Percentiles rank a stretch among this genome's conserved stretches.
Conservation (phyloP, 2,113 vertebrate genomes). For the Trogon melanurus region DNA sequence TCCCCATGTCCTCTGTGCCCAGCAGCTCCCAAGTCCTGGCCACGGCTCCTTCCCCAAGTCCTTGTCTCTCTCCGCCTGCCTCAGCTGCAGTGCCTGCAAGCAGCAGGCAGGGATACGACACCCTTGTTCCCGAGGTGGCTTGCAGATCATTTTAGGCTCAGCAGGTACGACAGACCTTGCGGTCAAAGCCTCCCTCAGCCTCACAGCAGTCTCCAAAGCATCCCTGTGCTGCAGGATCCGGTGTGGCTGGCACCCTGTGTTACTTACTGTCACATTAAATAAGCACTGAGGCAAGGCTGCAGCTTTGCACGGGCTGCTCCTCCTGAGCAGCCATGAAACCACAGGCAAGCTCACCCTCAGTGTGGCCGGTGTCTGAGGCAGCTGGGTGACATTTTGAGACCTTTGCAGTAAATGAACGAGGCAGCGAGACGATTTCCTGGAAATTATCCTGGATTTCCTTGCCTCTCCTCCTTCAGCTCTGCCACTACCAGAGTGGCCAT, state of each 20-base stretch:
- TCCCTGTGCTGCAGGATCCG: neutral
- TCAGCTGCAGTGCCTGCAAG: neutral
- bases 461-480: neutral
- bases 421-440: neutral
- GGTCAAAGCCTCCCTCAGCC: neutral
- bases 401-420: neutral
- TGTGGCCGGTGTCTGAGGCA: neutral
- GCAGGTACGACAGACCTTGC: neutral
- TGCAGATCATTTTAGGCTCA: neutral
- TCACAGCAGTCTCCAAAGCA: neutral
- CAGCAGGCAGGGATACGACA: neutral
- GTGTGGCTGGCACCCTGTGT: accelerated
- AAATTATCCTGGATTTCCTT: neutral
- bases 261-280: neutral
- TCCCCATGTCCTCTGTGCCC: accelerated
- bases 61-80: neutral
- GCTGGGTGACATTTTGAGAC: neutral
- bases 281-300: neutral
- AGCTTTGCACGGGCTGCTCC: neutral
- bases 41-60: neutral
- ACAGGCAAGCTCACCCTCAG: neutral
- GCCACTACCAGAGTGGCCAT: accelerated
- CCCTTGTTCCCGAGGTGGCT: neutral
- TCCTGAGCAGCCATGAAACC: neutral
- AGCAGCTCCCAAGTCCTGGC: accelerated